phyloP scores from a whole-genome alignment of 2,888 invertebrate genomes.

The Stegophylla sp. region DNA sequence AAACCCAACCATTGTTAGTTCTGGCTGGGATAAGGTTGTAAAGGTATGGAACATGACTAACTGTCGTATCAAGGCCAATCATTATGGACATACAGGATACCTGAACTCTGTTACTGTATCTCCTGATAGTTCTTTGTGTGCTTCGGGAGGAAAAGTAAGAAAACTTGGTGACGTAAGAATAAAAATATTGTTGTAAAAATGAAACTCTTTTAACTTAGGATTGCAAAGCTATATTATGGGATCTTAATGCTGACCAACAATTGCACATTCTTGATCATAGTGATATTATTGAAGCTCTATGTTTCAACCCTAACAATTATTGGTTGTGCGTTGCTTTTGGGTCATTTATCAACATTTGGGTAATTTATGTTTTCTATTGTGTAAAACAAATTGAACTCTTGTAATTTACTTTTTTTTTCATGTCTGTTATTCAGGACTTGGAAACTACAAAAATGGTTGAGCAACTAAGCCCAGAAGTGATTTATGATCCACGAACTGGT shows the following conservation, averaged over 20 bases:
- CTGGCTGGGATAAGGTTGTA: conserved; percentile 97
- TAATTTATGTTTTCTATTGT: conserved; percentile 64
- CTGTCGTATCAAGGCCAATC: conserved; percentile 98
- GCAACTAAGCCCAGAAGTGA: conserved; percentile 95
- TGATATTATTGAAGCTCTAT: conserved; percentile 95
- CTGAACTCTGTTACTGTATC: conserved; percentile 98
- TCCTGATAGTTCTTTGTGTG: conserved; percentile 98
- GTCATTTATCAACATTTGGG: conserved; percentile 98
- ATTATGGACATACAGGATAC: conserved; percentile 95
- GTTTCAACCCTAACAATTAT: conserved; percentile 99
- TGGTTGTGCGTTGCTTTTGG: conserved; percentile 99
- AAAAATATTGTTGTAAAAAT: neutral
- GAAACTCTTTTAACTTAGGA: conserved; percentile 70
- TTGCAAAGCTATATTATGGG: conserved; percentile 99
- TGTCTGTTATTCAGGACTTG: conserved; percentile 74
- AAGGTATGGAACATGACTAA: conserved; percentile 99
- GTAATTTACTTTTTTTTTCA: neutral
- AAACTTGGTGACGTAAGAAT: neutral
- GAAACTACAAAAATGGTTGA: conserved; percentile 99
- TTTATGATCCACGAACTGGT: conserved; percentile 72
- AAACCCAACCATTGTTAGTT: conserved; percentile 98
- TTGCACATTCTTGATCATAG: conserved; percentile 98
- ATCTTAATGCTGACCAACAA: conserved; percentile 98
- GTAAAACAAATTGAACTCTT: neutral
- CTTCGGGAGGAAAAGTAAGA: conserved; percentile 92